These are phyloP conservation scores for Macrochelys suwanniensis DNA, from an alignment of 2,797 vertebrate genomes.

Conservation along the genomic window DNA sequence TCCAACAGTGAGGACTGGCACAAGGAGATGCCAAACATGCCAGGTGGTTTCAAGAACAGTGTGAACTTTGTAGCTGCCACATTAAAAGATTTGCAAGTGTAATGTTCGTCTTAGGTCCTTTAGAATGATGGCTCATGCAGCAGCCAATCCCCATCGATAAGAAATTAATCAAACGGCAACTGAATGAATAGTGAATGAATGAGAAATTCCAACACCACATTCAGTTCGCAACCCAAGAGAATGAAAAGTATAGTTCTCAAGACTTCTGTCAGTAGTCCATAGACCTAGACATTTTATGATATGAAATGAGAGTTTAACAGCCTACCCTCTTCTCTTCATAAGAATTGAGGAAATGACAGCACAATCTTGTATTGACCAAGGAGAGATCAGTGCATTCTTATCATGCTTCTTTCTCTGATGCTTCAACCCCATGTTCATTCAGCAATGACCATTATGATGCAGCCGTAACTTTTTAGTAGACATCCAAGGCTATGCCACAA, in stretches of 20 bases:
- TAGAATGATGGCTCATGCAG: constrained; percentile 22
- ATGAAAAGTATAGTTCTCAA: constrained; percentile 24
- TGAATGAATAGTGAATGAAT: constrained; percentile 53
- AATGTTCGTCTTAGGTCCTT: constrained; percentile 22
- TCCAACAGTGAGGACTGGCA: constrained; percentile 26
- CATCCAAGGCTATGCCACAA: not conserved
- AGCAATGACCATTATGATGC: not conserved
- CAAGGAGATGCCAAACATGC: not conserved
- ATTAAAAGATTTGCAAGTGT: constrained; percentile 23
- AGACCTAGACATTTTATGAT: not conserved
- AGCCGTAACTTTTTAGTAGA: constrained; percentile 1
- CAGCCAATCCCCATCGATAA: constrained; percentile 60
- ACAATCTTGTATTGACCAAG: not conserved
- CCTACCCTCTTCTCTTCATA: not conserved
- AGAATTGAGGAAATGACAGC: not conserved
- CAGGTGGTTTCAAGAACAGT: not conserved
- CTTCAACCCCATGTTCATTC: not conserved
- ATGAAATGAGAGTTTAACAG: not conserved
- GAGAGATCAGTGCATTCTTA: not conserved
- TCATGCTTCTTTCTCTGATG: not conserved
- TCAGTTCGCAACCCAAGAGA: constrained; percentile 45
- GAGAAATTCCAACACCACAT: constrained; percentile 8
- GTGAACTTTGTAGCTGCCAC: constrained; percentile 34
- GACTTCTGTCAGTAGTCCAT: constrained; percentile 21
- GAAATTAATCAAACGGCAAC: constrained; percentile 61